Evolutionary conservation across 1,140 invertebrate species (phyloP), one percentile per base, ranked within the genome.

Genomic region (Glossosoma conforme): DNA sequence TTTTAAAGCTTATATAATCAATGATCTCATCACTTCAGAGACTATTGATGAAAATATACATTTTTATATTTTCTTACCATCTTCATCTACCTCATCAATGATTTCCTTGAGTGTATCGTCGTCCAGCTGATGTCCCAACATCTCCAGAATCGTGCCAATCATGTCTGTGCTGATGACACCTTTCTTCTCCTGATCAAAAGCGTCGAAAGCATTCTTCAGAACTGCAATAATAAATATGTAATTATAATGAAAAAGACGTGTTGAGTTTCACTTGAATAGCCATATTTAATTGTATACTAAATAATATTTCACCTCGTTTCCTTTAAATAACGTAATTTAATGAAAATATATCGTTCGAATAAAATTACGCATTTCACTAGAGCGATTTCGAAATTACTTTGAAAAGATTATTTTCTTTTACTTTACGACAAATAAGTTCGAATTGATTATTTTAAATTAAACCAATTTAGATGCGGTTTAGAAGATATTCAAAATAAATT

Each of bases 151-250:
- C 8, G 78, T 84, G 2, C 82, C 79, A 52, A 90, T 82, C 76
- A 87, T 85, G 45, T 82, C 78, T 38, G 82, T 80, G 46, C 79
- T 78, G 58, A 90, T 88, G 53, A 74, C 79, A 1, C 86, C 86
- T 43, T 82, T 84, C 59, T 84, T 85, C 46, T 87, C 86, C 28
- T 82, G 80, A 62, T 90, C 87, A 63, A 90, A 90, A 30, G 87
- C 86, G 59, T 85, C 81, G 67, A 90, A 90, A 11, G 85, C 86
- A 60, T 84, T 85, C 52, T 81, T 79, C 45, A 88, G 70, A 70
- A 87, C 86, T 87, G 62, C 18, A 61, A 59, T 36, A n/a, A 24
- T 44, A 51, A 50, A 36, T 50, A 49, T 3, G 41, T 21, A 37
- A 20, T 37, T 22, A n/a, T 10, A 22, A 40, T 20, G 22, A 41